These are phyloP conservation scores for Teleiodes luculella DNA, from an alignment of 2,888 invertebrate genomes.

Conservation along the genomic window DNA sequence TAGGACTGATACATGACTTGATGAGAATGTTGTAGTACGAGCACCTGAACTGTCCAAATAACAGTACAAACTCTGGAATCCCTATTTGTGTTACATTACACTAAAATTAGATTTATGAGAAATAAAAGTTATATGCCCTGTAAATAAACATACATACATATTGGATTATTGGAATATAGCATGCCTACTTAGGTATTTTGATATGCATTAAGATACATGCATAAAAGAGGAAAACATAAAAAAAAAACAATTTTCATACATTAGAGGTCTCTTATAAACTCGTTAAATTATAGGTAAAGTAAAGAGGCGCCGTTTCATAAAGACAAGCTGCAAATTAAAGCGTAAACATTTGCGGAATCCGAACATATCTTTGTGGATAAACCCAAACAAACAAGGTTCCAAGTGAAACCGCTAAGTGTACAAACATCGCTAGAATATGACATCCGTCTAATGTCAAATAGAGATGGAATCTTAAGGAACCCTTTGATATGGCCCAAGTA, in stretches of 20 bases:
- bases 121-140: conserved; percentile 29
- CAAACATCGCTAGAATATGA: neutral
- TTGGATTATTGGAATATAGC: neutral
- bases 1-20: conserved; percentile 25
- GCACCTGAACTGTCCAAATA: conserved; percentile 42
- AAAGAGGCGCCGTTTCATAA: conserved; percentile 2
- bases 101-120: conserved; percentile 35
- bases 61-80: conserved; percentile 43
- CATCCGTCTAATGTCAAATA: neutral
- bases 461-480: neutral
- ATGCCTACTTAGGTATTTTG: neutral
- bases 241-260: too few relatives aligned
- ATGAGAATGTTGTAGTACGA: conserved; percentile 30
- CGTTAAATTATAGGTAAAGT: conserved; percentile 13
- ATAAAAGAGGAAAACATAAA: too few relatives aligned
- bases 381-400: neutral
- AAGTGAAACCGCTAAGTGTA: neutral
- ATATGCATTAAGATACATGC: neutral
- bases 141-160: neutral
- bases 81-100: conserved; percentile 35
- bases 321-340: conserved; percentile 4
- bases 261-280: conserved; percentile 6
- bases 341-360: conserved; percentile 6
- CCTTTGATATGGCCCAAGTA: conserved; percentile 3
- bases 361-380: neutral